Evolutionary conservation across 2,113 vertebrate species (phyloP), one percentile per base, ranked within the genome.

Genomic region (Halcyon malimbica): DNA sequence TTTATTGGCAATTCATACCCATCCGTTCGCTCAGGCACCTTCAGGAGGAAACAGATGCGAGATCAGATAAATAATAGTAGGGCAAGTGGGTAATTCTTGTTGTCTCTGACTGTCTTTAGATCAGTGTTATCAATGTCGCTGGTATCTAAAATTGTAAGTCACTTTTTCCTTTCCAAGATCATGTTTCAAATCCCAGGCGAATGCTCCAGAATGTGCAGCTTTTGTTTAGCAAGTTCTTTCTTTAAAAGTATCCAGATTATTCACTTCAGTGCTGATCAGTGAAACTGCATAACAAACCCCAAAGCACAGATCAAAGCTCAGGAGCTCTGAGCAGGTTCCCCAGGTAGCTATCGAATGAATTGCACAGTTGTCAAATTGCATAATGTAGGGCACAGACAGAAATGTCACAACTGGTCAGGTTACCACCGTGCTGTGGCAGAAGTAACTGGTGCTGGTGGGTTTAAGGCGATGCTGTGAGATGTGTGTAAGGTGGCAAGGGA

Each of bases 141-240:
- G 1, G 35, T 56, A 82, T 57, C 69, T 90, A 48, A 80, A 75
- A 51, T 2, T 68, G 5, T 46, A 53, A 94, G 44, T 37, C 28
- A 13, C 31, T 71, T 87, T 85, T 90, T 79, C 50, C 87, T 95
- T 87, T 82, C 75, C 0, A 0, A 87, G 44, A 17, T 75, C 80
- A 56, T 63, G 28, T 95, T 94, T 84, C 86, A 94, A 91, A 76
- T 54, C 91, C 70, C 83, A 37, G 16, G 50, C 62, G 81, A 79
- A 62, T 4, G 11, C 91, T 91, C 48, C 67, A 77, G 92, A 69
- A 65, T 17, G 46, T 9, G 31, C 33, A 63, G 59, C 37, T 50
- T 89, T 87, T 93, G 83, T 91, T 85, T 77, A 87, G 87, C 62
- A 42, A 73, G 57, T 53, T 11, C 53, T 70, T 54, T 77, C 48